phyloP scores from a whole-genome alignment of 2,113 vertebrate species.

The Anser brachyrhynchus region DNA sequence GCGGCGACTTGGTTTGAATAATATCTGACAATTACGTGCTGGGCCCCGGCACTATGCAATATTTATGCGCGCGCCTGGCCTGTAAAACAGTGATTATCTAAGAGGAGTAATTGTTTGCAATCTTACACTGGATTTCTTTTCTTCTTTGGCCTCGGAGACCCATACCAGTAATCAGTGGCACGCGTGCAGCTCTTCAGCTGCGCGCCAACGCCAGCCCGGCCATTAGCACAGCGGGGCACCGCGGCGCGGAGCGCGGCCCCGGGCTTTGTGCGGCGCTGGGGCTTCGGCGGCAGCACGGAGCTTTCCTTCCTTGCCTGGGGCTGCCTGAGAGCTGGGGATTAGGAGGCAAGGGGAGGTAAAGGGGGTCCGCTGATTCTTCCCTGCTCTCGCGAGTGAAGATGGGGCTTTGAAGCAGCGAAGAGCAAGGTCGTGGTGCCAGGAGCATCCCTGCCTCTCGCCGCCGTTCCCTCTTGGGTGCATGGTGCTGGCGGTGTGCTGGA shows the following conservation, averaged over 20 bases:
- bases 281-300: neutral
- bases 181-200: slow-evolving; percentile 22
- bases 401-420: neutral
- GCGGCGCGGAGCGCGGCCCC: neutral
- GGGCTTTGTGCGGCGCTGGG: neutral
- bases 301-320: neutral
- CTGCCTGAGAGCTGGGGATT: neutral
- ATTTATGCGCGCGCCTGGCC: slow-evolving; percentile 65
- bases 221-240: slow-evolving; percentile 27
- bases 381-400: neutral
- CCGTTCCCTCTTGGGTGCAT: neutral
- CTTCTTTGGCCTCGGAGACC: slow-evolving; percentile 53
- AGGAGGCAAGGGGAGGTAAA: neutral
- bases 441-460: neutral
- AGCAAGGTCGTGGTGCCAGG: neutral
- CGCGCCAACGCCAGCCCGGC: slow-evolving; percentile 17
- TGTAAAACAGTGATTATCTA: slow-evolving; percentile 71
- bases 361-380: neutral
- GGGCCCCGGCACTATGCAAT: slow-evolving; percentile 54
- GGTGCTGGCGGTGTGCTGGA: neutral
- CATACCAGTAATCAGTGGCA: slow-evolving; percentile 36
- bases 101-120: slow-evolving; percentile 71
- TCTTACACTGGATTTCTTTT: slow-evolving; percentile 27
- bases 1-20: slow-evolving; percentile 47
- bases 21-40: slow-evolving; percentile 67